Percentiles rank a stretch among this genome's conserved stretches.
Evolutionary conservation across 2,888 invertebrate genomes (phyloP).

Genomic region (Tetheella fluctuosa): DNA sequence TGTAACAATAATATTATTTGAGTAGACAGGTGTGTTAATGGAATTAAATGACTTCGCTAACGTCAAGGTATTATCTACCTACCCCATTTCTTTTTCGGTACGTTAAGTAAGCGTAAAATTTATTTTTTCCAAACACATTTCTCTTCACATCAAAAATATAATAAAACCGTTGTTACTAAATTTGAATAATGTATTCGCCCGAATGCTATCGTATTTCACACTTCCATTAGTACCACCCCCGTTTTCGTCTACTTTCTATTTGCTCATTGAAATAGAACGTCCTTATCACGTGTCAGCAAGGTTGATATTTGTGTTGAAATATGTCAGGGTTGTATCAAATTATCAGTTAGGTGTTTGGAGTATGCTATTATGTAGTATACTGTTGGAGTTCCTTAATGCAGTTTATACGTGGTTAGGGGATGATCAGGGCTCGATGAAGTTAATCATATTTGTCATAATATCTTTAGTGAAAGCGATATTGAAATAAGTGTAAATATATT

Average conservation of each 20-base stretch:
- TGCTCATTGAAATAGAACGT: slow-evolving; percentile 15
- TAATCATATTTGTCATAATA: slow-evolving; percentile 42
- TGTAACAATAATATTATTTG: not conserved
- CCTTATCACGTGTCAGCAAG: slow-evolving; percentile 20
- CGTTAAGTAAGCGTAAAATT: slow-evolving; percentile 25
- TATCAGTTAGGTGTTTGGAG: slow-evolving; percentile 52
- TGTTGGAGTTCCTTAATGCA: slow-evolving; percentile 52
- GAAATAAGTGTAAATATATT: slow-evolving; percentile 12
- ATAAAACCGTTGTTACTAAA: slow-evolving; percentile 63
- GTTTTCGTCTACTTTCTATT: slow-evolving; percentile 38
- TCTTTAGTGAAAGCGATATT: slow-evolving; percentile 24
- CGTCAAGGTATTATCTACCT: not conserved
- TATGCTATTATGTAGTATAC: slow-evolving; percentile 46
- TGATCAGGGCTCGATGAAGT: slow-evolving; percentile 25
- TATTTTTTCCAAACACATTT: slow-evolving; percentile 33
- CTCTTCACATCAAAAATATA: slow-evolving; percentile 42
- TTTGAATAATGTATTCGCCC: slow-evolving; percentile 73
- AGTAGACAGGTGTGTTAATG: too few relatives aligned
- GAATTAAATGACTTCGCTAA: not conserved
- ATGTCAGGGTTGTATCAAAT: slow-evolving; percentile 45
- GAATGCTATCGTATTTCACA: slow-evolving; percentile 72
- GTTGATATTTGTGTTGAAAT: slow-evolving; percentile 31
- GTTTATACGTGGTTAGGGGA: slow-evolving; percentile 49
- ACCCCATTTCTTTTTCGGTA: slow-evolving; percentile 15
- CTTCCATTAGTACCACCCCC: slow-evolving; percentile 67